phyloP scores from a whole-genome alignment of 2,113 vertebrate species.

The Serilophus lunatus region DNA sequence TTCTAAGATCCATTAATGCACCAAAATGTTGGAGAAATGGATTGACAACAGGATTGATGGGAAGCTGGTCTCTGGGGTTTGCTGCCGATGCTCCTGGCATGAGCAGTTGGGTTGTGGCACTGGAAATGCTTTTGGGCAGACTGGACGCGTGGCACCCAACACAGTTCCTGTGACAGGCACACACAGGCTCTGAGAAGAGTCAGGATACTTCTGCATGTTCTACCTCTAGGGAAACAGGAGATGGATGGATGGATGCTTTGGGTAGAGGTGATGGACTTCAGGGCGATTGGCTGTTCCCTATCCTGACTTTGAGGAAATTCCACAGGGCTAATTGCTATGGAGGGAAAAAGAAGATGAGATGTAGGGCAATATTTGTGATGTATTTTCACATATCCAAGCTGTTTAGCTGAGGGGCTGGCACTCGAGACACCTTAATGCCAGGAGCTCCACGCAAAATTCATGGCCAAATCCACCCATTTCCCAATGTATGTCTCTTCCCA shows the following conservation, averaged over 20 bases:
- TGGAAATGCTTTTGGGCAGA: background rate
- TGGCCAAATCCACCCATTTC: background rate
- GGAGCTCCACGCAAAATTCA: background rate
- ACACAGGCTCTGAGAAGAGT: background rate
- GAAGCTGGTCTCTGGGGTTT: background rate
- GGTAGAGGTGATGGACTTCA: background rate
- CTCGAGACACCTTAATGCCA: fast-evolving
- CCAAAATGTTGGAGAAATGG: background rate
- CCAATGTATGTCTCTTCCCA: background rate
- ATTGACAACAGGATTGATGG: background rate
- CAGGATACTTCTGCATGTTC: background rate
- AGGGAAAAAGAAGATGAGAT: background rate
- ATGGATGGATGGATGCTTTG: background rate
- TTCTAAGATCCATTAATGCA: background rate
- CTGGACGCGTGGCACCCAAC: fast-evolving
- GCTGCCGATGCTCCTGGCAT: background rate
- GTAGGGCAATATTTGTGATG: background rate
- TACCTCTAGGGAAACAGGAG: background rate
- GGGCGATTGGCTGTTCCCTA: background rate
- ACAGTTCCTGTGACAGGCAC: fast-evolving
- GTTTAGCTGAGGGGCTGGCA: background rate
- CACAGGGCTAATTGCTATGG: fast-evolving
- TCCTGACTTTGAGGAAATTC: background rate
- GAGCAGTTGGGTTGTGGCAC: fast-evolving
- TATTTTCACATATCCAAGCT: background rate